A percentile compares a stretch with the other conserved stretches of the same genome.
phyloP scores from a whole-genome alignment of 2,113 vertebrate species.

The Xiphorhynchus elegans region DNA sequence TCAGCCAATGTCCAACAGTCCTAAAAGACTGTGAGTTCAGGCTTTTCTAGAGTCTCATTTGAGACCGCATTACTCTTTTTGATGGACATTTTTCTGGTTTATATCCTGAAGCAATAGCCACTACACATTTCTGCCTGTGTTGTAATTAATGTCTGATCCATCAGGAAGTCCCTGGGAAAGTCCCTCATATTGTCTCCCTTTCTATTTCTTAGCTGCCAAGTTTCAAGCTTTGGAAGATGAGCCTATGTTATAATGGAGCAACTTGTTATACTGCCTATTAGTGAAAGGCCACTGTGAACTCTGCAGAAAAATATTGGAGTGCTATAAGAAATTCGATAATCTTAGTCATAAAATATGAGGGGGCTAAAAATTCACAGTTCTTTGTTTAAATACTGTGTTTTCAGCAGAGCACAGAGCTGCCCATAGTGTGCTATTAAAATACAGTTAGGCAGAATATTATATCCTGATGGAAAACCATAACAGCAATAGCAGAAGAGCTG shows the following conservation, averaged over 20 bases:
- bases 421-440: conserved; percentile 1
- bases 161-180: background rate
- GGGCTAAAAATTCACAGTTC: conserved; percentile 14
- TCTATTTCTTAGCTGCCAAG: background rate
- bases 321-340: background rate
- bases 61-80: background rate
- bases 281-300: background rate
- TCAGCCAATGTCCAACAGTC: background rate
- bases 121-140: background rate
- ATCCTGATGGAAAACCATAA: conserved; percentile 3
- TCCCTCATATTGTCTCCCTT: background rate
- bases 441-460: conserved; percentile 11
- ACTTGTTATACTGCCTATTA: background rate
- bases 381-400: conserved; percentile 23
- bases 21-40: background rate
- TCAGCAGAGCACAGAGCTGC: background rate
- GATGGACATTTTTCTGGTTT: background rate
- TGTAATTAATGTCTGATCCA: background rate
- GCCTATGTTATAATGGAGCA: background rate
- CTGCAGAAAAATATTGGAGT: background rate
- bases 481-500: background rate
- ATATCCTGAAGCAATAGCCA: background rate
- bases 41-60: background rate
- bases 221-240: background rate
- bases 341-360: background rate